Base-by-base conservation (phyloP, 1,140 invertebrate species). In the Drosophila simulans region DNA sequence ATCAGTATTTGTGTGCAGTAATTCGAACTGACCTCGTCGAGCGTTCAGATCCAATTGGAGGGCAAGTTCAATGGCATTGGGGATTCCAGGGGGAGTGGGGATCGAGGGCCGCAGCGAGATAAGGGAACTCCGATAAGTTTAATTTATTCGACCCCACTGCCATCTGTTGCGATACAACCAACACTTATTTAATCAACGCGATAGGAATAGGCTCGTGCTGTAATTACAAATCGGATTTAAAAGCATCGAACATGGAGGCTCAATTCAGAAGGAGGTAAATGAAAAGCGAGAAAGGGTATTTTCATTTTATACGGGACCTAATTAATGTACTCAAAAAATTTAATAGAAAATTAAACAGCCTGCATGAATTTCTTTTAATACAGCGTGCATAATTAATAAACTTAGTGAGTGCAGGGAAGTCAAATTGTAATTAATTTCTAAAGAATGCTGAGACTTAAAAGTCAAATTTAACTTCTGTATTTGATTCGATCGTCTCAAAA, bases 31-130 rank as follows among this genome's bases (percentile, higher is more conserved):
- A 89, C 82, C 83, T 79, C 75, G 64, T n/a, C 78, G 42, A 11
- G n/a, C 10, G 10, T 1, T 10, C 42, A 45, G 40, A n/a, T 55
- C 4, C 34, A 55, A 51, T 51, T 51, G 48, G 48, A 51, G 56
- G 75, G 73, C 83, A 86, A 88, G 83, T 86, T 86, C 83, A 86
- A 86, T 89, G 83, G 79, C 83, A 86, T 54, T 20, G 40, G 34
- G 68, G 13, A 39, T 5, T n/a, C 34, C 34, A 10, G 43, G 63
- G 54, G 54, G 56, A 34, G 13, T 15, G 49, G 42, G 37, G 52
- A 69, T 46, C 42, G 56, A 13, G 37, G 37, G 37, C 57, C 45
- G 34, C 45, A 22, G 25, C 45, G 46, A 43, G 69, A 72, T 72
- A 72, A 59, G 69, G 17, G 25, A 51, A 17, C 37, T 39, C 15